Base-by-base conservation (phyloP, 1,140 invertebrate genomes). In the Zaprionus inermis region DNA sequence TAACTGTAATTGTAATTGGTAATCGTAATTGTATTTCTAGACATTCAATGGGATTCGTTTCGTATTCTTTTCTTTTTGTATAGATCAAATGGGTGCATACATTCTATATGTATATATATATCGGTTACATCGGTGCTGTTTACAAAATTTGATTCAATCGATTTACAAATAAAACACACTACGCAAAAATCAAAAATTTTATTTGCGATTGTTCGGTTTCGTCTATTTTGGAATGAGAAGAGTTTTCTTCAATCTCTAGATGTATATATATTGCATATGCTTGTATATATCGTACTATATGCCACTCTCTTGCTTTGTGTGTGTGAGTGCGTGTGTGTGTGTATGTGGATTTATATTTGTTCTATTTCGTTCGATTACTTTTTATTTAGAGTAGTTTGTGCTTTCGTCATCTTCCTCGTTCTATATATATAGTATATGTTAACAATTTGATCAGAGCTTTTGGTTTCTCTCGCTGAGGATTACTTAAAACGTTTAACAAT, bases 121-220 rank as follows among this genome's bases (percentile, higher is more conserved):
- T 49, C 44, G 44, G 10, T 49, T 41, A 41, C n/a, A 44, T 49
- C 44, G 44, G 44, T 49, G 44, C 44, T 49, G 16, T 11, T 49
- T 49, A 44, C 38, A 49, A 49, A 49, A 38, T 12, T 38, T 38
- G 4, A 5, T 14, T 60, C 41, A 59, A 38, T 38, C 11, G 36
- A 38, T 32, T 32, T 59, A 32, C 56, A 79, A 76, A 70, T 76
- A 76, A 79, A 76, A 79, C 66, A 54, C 67, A 76, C 72, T 71
- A 65, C 59, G 54, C 70, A 74, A 78, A 73, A 78, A 69, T 64
- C 36, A 76, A 60, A 78, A 78, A 55, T 64, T 74, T 73, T 69
- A 73, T 69, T 78, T 65, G 38, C 38, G 38, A n/a, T 44, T 44
- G 16, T 44, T 44, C n/a, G 6, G 16, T 61, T 28, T 32, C 30